These are phyloP conservation scores for Catharus ustulatus DNA, from an alignment of 2,797 vertebrate genomes.

Conservation along the genomic window DNA sequence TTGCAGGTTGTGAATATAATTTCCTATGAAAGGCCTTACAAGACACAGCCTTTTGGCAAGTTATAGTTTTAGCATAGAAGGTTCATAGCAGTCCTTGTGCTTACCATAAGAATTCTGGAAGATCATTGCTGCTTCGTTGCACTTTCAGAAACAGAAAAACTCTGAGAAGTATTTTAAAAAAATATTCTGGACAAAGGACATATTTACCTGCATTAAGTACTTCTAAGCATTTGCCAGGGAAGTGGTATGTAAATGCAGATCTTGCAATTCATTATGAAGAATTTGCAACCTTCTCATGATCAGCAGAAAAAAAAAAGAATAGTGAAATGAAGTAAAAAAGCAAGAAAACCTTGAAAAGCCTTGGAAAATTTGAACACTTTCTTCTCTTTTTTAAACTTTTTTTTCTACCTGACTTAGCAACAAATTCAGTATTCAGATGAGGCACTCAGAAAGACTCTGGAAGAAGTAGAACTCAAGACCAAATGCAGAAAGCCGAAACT, in stretches of 20 bases:
- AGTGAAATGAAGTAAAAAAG: not conserved
- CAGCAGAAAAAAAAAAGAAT: not conserved
- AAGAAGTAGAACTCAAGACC: not conserved
- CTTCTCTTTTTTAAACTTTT: not conserved
- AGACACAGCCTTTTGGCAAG: not conserved
- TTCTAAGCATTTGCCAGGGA: not conserved
- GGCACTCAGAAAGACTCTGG: not conserved
- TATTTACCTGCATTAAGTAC: not conserved
- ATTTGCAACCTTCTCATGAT: not conserved
- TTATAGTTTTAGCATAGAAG: not conserved
- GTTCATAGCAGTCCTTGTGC: not conserved
- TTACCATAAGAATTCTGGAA: not conserved
- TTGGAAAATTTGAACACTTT: not conserved
- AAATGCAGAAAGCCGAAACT: not conserved
- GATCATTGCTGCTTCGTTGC: not conserved
- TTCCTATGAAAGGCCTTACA: not conserved
- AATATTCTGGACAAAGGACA: not conserved
- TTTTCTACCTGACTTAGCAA: not conserved
- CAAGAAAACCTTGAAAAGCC: not conserved
- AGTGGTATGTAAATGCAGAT: not conserved
- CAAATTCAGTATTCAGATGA: not conserved
- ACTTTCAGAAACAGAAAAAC: not conserved
- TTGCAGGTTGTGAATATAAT: not conserved
- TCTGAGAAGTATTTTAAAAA: not conserved
- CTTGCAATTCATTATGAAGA: not conserved